These are phyloP conservation scores for Chunga burmeisteri DNA, from an alignment of 2,113 vertebrate species.

Conservation along the genomic window DNA sequence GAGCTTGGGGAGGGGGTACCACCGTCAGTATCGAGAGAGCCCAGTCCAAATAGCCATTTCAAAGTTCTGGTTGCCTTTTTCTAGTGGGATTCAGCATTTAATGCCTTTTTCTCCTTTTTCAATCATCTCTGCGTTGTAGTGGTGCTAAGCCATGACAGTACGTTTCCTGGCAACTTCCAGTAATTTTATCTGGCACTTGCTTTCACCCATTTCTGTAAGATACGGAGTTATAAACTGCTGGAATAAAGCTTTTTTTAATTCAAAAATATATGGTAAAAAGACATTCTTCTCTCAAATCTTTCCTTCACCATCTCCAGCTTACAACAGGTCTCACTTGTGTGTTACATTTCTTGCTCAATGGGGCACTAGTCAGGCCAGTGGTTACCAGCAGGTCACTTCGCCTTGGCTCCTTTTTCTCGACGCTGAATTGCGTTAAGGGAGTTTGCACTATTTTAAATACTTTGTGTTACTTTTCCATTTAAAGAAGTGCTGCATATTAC, in stretches of 20 bases:
- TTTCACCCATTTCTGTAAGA: not conserved
- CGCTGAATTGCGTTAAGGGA: not conserved
- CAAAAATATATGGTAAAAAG: not conserved
- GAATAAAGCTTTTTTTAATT: not conserved
- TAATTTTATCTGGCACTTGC: not conserved
- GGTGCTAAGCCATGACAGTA: not conserved
- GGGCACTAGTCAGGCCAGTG: not conserved
- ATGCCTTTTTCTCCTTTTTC: not conserved
- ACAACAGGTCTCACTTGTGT: not conserved
- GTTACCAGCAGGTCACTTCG: not conserved
- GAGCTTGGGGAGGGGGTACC: not conserved
- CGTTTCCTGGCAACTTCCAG: slow-evolving; percentile 33
- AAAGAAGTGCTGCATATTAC: not conserved
- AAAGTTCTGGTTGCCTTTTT: not conserved
- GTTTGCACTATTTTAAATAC: not conserved
- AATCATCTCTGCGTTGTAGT: fast-evolving
- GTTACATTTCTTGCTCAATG: not conserved
- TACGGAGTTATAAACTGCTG: not conserved
- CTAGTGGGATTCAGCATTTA: not conserved
- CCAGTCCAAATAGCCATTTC: not conserved
- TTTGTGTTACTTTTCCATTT: not conserved
- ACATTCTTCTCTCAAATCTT: not conserved
- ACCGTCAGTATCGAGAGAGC: too few relatives aligned
- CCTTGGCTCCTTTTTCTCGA: not conserved
- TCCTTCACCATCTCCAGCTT: not conserved